Percentiles rank a stretch among this genome's conserved stretches.
Conservation (phyloP, 2,888 invertebrate species). For the Slavum lentiscoides region DNA sequence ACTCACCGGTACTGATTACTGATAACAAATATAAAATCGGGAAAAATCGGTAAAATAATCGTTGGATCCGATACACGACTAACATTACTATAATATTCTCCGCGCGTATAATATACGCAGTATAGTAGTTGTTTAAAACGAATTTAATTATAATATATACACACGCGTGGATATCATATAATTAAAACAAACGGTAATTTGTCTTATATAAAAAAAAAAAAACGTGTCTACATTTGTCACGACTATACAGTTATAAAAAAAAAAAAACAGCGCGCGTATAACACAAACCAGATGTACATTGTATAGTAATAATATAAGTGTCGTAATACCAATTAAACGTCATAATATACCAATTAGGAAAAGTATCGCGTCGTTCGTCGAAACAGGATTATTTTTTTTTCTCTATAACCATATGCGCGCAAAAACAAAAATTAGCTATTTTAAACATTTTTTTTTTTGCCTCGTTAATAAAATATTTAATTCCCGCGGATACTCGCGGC, state of each 20-base stretch:
- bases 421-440: no score
- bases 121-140: not conserved
- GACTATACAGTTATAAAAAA: not conserved
- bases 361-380: not conserved
- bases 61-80: no score
- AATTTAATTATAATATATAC: not conserved
- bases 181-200: slow-evolving; percentile 12
- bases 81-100: no score
- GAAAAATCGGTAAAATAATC: no score
- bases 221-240: slow-evolving; percentile 1
- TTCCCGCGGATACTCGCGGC: no score
- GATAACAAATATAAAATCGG: no score
- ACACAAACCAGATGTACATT: slow-evolving; percentile 22
- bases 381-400: no score
- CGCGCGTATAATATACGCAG: not conserved
- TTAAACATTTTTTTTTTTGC: no score
- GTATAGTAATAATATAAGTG: not conserved
- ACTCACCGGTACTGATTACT: no score
- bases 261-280: not conserved
- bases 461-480: no score
- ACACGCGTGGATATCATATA: not conserved
- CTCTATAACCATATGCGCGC: no score
- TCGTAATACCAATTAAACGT: slow-evolving; percentile 3
- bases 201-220: slow-evolving; percentile 14
- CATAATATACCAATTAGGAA: not conserved